Percentiles rank a stretch among this genome's conserved stretches.
phyloP scores from a whole-genome alignment of 2,797 vertebrate genomes.

The Tauraco hartlaubi region DNA sequence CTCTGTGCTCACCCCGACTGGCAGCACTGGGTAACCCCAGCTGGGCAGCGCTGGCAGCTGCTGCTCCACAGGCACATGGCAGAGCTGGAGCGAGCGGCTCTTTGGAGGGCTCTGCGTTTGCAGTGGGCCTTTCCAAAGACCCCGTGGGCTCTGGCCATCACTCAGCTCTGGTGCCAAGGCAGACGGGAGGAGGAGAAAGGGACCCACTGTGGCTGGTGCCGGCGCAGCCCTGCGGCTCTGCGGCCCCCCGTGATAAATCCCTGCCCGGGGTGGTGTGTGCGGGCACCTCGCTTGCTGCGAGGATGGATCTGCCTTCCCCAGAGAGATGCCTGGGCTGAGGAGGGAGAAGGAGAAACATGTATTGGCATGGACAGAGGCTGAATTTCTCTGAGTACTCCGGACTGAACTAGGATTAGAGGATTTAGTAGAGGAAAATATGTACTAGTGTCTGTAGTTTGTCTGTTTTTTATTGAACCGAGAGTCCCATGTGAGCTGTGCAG shows the following conservation, averaged over 20 bases:
- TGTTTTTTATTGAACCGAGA: constrained; percentile 45
- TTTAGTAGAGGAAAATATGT: neutral
- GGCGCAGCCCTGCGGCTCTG: rapidly evolving
- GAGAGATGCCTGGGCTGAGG: neutral
- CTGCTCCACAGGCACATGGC: neutral
- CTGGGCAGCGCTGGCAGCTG: neutral
- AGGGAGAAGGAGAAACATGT: neutral
- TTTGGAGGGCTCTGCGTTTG: neutral
- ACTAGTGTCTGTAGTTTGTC: constrained; percentile 16
- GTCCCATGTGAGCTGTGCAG: constrained; percentile 17
- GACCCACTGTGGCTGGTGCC: neutral
- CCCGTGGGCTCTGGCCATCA: rapidly evolving
- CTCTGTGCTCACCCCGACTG: neutral
- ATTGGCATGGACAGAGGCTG: neutral
- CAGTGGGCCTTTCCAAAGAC: neutral
- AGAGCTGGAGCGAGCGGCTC: neutral
- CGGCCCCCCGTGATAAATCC: rapidly evolving
- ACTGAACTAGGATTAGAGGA: constrained; percentile 22
- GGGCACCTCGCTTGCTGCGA: neutral
- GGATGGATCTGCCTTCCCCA: neutral
- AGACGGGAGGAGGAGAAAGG: neutral
- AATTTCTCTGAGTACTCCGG: neutral
- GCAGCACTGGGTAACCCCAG: neutral
- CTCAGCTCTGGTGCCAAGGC: rapidly evolving
- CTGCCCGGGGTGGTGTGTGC: rapidly evolving